These are phyloP conservation scores for Neogale vison DNA, from an alignment of 2,113 vertebrate genomes.

Conservation along the genomic window DNA sequence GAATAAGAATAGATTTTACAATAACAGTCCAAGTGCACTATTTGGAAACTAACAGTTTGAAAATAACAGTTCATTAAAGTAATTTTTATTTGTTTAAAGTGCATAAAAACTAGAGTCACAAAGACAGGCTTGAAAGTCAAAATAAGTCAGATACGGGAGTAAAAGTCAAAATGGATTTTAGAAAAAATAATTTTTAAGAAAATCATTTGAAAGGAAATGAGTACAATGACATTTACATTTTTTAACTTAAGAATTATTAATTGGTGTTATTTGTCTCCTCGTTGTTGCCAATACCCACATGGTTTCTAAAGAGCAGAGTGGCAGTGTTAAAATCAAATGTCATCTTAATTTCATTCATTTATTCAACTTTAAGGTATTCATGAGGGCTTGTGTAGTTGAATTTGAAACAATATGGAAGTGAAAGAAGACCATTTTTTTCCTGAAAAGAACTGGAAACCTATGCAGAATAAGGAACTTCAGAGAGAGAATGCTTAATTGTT, in stretches of 20 bases:
- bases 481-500: not conserved
- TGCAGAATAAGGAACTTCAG: not conserved
- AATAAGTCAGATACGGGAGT: not conserved
- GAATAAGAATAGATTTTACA: not conserved
- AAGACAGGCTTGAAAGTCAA: not conserved
- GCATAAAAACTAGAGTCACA: constrained; percentile 5
- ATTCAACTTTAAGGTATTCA: not conserved
- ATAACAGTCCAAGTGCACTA: not conserved
- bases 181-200: not conserved
- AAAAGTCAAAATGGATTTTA: not conserved
- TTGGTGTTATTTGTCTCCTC: not conserved
- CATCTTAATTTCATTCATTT: not conserved
- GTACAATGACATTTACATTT: not conserved
- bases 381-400: not conserved
- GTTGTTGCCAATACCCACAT: not conserved
- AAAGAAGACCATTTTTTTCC: not conserved
- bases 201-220: constrained; percentile 5
- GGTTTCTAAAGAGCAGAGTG: not conserved
- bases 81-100: constrained; percentile 24
- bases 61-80: not conserved
- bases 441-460: not conserved
- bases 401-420: not conserved
- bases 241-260: constrained; percentile 14
- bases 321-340: not conserved
- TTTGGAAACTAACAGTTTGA: not conserved